Base-by-base conservation (phyloP, 2,888 invertebrate genomes). In the Conops quadrifasciatus region DNA sequence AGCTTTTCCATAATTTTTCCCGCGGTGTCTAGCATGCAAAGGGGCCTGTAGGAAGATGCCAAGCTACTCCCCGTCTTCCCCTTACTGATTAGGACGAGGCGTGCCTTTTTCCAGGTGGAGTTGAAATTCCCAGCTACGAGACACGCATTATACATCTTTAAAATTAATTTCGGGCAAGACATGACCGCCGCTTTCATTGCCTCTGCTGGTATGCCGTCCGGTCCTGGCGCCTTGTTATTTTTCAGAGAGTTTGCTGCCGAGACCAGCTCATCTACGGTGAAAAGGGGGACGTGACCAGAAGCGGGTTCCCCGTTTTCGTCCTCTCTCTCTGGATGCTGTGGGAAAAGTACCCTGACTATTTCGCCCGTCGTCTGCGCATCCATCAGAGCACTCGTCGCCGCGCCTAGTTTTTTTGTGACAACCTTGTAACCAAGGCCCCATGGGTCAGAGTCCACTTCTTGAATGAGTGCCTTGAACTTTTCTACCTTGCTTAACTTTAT, bases 1-100 rank as follows among this genome's bases (percentile, higher is more conserved):
- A 45, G 45, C 30, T 63, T 63, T n/a, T 63, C 63, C 36, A 36
- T 21, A 28, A 63, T 16, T 43, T 63, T 63, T 9, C 63, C 63
- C 13, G 63, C 45, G 9, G 63, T 63, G 36, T 63, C 45, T 13
- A 63, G n/a, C 63, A 16, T 36, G 45, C 63, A 63, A 4, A 43
- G 45, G 13, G 59, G 59, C 30, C 59, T 59, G 16, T 28, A 59
- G 24, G 59, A 59, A 1, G 26, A 28, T 59, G 26, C 28, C 11
- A 28, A 9, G 30, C 28, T 28, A 1, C 28, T 9, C 13, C 45
- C 30, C n/a, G 30, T 1, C n/a, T 60, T 26, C n/a, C 36, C 60
- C 30, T 60, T 5, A 28, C 60, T 60, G 60, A 60, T 30, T n/a
- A 60, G 21, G 7, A 30, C 60, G 4, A 60, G 43, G 30, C 60